Evolutionary conservation across 2,888 invertebrate genomes (phyloP).

Genomic region (Agrochola lychnidis): DNA sequence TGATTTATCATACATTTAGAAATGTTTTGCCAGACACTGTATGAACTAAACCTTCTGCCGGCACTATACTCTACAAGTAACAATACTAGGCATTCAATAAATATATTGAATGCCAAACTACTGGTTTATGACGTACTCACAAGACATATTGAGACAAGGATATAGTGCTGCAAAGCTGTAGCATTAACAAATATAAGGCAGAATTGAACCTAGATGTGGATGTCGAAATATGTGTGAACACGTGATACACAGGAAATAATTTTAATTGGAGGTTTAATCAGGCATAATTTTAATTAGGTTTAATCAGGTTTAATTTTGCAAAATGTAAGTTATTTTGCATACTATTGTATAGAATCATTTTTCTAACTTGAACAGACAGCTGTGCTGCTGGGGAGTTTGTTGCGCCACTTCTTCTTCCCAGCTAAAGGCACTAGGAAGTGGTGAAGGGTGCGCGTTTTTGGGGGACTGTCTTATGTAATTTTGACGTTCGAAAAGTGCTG

Average conservation of each 20-base stretch:
- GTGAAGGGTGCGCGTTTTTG: too few species aligned
- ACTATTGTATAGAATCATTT: too few species aligned
- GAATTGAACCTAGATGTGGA: not conserved
- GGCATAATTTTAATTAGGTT: too few species aligned
- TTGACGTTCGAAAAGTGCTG: too few species aligned
- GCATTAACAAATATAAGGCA: conserved; percentile 28
- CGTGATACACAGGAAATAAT: too few species aligned
- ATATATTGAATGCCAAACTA: conserved; percentile 24
- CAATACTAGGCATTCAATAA: conserved; percentile 23
- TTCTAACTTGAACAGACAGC: too few species aligned
- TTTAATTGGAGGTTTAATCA: not conserved
- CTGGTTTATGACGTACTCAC: conserved; percentile 23
- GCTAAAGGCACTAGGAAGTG: too few species aligned
- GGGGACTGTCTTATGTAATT: too few species aligned
- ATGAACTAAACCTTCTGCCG: conserved; percentile 1
- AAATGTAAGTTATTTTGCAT: too few species aligned
- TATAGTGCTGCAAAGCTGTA: conserved; percentile 44
- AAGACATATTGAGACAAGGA: conserved; percentile 62
- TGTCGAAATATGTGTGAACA: not conserved
- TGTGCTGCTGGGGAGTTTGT: too few species aligned
- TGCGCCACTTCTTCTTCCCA: too few species aligned
- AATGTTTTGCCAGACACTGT: not conserved
- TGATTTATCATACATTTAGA: not conserved
- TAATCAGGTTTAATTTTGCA: too few species aligned
- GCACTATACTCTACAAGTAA: not conserved